Conservation (phyloP, 2,797 vertebrate species). For the Fistularia commersonii region DNA sequence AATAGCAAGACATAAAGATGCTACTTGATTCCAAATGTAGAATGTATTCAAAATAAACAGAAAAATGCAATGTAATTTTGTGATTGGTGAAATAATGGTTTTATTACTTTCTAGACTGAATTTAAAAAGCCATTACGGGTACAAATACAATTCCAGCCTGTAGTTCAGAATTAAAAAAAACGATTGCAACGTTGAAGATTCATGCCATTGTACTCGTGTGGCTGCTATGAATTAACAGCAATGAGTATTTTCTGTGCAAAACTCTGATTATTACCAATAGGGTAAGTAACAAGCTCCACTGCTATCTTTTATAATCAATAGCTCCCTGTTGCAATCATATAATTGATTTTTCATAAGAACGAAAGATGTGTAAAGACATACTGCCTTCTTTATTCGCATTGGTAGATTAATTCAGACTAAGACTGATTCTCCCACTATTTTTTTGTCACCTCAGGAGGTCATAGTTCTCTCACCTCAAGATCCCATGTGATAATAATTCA, state of each 20-base stretch:
- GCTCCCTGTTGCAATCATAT: conserved; percentile 16
- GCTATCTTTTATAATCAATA: conserved; percentile 30
- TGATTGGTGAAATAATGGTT: no score
- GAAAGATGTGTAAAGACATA: conserved; percentile 16
- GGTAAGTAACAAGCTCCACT: conserved; percentile 1
- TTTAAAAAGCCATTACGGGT: no score
- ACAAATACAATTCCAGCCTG: no score
- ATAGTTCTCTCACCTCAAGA: conserved; percentile 51
- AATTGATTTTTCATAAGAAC: conserved; percentile 22
- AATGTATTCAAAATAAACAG: no score
- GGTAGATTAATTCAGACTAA: conserved; percentile 10
- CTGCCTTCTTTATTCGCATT: background rate
- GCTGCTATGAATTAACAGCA: conserved; percentile 2
- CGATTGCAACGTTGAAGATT: conserved; percentile 2
- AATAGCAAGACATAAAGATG: no score
- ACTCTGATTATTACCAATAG: conserved; percentile 6
- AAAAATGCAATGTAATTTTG: no score
- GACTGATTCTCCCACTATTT: conserved; percentile 18
- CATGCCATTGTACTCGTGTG: no score
- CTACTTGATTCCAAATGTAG: no score
- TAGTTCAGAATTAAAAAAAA: conserved; percentile 4
- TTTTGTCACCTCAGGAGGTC: conserved; percentile 61
- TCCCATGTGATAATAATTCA: conserved; percentile 22
- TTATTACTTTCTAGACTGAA: no score
- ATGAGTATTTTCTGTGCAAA: conserved; percentile 7